A percentile compares a stretch with the other conserved stretches of the same genome.
These are phyloP conservation scores for Antedon bifida DNA, from an alignment of 35 echinoderm and acorn worm species.

Conservation along the genomic window DNA sequence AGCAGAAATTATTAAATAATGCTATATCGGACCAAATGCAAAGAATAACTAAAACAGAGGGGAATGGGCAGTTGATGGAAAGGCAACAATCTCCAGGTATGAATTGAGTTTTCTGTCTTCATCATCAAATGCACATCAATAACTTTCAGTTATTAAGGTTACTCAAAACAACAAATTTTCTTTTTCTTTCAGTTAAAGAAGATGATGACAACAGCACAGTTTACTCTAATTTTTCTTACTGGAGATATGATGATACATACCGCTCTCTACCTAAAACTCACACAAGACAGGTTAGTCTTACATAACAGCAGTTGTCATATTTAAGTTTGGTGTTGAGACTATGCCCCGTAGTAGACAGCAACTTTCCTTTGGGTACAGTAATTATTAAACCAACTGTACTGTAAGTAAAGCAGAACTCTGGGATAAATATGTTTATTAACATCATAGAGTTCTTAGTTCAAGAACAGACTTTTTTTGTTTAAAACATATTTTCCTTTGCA, in stretches of 20 bases:
- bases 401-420: too few species aligned
- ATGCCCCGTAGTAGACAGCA: too few species aligned
- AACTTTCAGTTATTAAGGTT: not conserved
- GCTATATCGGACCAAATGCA: conserved; percentile 21
- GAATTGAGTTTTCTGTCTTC: not conserved
- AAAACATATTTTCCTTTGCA: too few species aligned
- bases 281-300: not conserved
- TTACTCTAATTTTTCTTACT: conserved; percentile 49
- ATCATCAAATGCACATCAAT: not conserved
- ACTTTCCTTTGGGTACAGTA: too few species aligned
- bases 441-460: too few species aligned
- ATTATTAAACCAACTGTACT: too few species aligned
- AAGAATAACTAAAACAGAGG: conserved; percentile 13
- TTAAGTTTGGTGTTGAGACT: too few species aligned
- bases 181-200: conserved; percentile 3
- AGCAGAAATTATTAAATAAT: conserved; percentile 17
- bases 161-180: not conserved
- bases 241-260: conserved; percentile 52
- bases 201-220: conserved; percentile 33
- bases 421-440: too few species aligned
- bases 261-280: conserved; percentile 26
- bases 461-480: too few species aligned
- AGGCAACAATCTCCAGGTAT: not conserved
- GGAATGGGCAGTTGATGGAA: not conserved
- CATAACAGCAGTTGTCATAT: too few species aligned